These are phyloP conservation scores for Synaphobranchus kaupii DNA, from an alignment of 2,797 vertebrate species.

Conservation along the genomic window DNA sequence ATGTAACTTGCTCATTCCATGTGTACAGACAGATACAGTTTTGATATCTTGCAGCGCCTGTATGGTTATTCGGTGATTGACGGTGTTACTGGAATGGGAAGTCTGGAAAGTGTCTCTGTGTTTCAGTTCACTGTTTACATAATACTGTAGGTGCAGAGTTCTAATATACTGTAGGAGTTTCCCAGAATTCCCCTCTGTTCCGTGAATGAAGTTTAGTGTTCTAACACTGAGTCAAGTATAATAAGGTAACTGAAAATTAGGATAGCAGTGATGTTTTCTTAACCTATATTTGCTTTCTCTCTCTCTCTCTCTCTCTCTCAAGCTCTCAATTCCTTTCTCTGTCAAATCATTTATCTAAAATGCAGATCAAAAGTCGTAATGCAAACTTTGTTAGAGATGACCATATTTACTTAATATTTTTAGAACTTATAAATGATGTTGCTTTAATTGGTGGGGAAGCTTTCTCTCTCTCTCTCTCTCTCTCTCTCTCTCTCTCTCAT, in stretches of 20 bases:
- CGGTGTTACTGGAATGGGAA: background rate
- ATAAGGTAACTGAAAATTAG: background rate
- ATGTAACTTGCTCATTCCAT: background rate
- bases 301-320: background rate
- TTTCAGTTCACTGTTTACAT: background rate
- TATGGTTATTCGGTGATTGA: background rate
- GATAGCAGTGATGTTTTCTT: background rate
- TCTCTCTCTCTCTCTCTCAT: background rate
- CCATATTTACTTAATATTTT: background rate
- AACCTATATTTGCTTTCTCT: background rate
- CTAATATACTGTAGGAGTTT: background rate
- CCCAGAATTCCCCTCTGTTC: background rate
- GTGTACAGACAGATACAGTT: background rate
- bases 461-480: background rate
- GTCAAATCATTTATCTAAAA: background rate
- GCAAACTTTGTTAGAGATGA: background rate
- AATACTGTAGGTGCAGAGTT: background rate
- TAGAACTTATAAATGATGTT: background rate
- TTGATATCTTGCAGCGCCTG: background rate
- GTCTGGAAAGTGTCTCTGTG: background rate
- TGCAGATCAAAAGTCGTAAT: background rate
- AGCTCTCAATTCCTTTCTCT: background rate
- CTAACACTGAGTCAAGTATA: background rate
- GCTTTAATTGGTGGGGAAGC: background rate
- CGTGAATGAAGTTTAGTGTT: background rate